Evolutionary conservation across 2,797 vertebrate species (phyloP).

Genomic region (Columba guinea): DNA sequence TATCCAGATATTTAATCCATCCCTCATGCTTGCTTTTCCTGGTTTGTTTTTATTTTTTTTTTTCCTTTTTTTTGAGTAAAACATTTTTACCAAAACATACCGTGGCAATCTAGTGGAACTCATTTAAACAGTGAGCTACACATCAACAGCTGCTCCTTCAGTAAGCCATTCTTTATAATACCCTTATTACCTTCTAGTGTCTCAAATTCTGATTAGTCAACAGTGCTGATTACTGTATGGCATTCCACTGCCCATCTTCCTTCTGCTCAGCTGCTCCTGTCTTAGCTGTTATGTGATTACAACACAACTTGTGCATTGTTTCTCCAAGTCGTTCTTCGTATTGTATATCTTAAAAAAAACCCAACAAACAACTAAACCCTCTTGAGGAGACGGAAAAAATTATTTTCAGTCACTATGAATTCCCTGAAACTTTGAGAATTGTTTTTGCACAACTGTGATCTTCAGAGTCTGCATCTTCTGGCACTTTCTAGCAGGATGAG

Average conservation of each 20-base stretch:
- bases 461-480: neutral
- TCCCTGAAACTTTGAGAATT: neutral
- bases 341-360: conserved; percentile 58
- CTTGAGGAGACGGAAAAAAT: conserved; percentile 5
- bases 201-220: conserved; percentile 99
- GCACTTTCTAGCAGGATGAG: neutral
- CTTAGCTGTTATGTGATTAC: conserved; percentile 83
- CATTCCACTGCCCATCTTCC: conserved; percentile 97
- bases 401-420: conserved; percentile 17
- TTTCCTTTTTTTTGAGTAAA: conserved; percentile 35
- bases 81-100: conserved; percentile 78
- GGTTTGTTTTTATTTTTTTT: neutral
- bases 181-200: conserved; percentile 97
- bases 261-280: conserved; percentile 95
- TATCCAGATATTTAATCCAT: conserved; percentile 60
- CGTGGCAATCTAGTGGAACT: conserved; percentile 79
- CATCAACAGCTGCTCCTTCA: conserved; percentile 99
- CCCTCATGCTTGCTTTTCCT: conserved; percentile 47
- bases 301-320: conserved; percentile 95
- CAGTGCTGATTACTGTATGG: conserved; percentile 95
- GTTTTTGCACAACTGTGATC: neutral
- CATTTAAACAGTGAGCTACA: conserved; percentile 82
- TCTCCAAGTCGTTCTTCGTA: conserved; percentile 81
- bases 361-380: neutral
- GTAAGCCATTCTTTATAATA: conserved; percentile 96